Evolutionary conservation across 2,113 vertebrate species (phyloP).

Genomic region (Bothrops jararaca): DNA sequence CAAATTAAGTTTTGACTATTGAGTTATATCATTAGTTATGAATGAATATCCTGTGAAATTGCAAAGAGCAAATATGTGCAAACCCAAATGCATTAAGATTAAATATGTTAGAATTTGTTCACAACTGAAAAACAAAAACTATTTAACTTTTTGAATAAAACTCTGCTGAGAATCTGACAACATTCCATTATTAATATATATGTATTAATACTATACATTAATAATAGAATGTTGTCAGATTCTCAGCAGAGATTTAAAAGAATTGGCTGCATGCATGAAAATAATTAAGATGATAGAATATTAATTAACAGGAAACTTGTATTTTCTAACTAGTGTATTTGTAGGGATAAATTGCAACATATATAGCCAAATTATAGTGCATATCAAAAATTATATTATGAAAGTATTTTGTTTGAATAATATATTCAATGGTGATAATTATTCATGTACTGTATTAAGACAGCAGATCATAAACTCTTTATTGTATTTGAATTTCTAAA

Average conservation of each 20-base stretch:
- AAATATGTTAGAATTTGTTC: neutral
- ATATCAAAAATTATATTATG: constrained; percentile 1
- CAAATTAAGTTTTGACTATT: neutral
- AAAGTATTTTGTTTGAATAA: neutral
- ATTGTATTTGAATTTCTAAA: neutral
- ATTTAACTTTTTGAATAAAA: neutral
- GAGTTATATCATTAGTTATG: neutral
- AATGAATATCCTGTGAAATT: neutral
- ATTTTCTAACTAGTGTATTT: neutral
- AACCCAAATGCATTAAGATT: neutral
- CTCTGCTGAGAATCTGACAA: neutral
- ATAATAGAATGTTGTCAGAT: neutral
- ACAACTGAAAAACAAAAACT: neutral
- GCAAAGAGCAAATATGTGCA: neutral
- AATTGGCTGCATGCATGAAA: neutral
- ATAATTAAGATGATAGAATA: neutral
- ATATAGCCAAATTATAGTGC: neutral
- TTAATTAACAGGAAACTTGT: neutral
- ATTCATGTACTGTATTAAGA: neutral
- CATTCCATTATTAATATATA: neutral
- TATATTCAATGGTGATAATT: neutral
- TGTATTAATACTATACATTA: no score
- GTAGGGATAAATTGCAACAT: neutral
- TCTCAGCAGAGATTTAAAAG: neutral
- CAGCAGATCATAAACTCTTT: neutral